These are phyloP conservation scores for Thermophis baileyi DNA, from an alignment of 2,113 vertebrate species.

Conservation along the genomic window DNA sequence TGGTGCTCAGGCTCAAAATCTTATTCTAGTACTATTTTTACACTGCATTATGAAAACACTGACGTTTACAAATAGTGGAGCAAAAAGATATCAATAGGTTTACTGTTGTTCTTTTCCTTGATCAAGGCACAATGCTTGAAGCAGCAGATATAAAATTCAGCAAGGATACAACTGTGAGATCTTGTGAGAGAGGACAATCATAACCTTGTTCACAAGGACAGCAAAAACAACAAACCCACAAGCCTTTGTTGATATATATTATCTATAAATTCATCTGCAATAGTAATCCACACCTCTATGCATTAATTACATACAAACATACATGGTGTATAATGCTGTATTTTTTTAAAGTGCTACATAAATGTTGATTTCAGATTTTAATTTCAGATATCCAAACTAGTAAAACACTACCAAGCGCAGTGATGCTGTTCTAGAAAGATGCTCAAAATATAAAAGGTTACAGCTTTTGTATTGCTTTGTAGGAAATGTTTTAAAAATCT, in stretches of 20 bases:
- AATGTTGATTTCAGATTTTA: not conserved
- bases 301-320: not conserved
- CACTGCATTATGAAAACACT: not conserved
- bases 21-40: not conserved
- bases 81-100: not conserved
- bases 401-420: not conserved
- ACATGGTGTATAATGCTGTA: not conserved
- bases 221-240: not conserved
- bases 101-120: not conserved
- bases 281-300: not conserved
- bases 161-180: not conserved
- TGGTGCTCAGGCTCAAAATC: not conserved
- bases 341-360: not conserved
- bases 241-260: not conserved
- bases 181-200: not conserved
- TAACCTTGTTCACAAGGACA: not conserved
- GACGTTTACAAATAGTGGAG: not conserved
- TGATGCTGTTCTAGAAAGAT: not conserved
- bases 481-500: not conserved
- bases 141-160: not conserved
- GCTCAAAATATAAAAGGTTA: not conserved
- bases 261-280: not conserved
- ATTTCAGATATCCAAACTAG: not conserved
- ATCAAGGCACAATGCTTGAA: not conserved
- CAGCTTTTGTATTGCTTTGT: not conserved